phyloP scores from a whole-genome alignment of 2,113 vertebrate genomes.

The Eonycteris spelaea region DNA sequence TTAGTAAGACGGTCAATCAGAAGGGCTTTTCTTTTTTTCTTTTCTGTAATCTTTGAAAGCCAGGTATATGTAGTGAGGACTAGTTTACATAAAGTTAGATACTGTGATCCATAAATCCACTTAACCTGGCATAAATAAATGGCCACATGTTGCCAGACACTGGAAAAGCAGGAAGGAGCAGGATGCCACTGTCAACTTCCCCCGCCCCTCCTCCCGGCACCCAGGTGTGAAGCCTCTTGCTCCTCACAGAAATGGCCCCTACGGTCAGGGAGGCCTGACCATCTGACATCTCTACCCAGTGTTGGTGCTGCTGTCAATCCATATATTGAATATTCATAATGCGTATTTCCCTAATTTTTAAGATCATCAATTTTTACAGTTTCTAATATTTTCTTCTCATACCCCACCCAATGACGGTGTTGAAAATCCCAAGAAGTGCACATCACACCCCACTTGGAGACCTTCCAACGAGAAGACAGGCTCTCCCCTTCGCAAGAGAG shows the following conservation, averaged over 20 bases:
- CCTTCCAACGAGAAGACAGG: neutral
- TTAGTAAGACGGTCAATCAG: neutral
- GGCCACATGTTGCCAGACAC: too few species aligned
- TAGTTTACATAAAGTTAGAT: neutral
- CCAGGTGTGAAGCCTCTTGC: neutral
- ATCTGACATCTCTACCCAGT: neutral
- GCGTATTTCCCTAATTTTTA: neutral
- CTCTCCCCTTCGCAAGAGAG: neutral
- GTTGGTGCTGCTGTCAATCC: neutral
- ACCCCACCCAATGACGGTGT: neutral
- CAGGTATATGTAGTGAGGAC: neutral
- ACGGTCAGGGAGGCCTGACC: rapidly evolving
- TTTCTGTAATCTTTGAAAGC: neutral
- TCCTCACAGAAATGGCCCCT: neutral
- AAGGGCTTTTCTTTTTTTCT: neutral
- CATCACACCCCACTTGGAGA: neutral
- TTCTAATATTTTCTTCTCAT: neutral
- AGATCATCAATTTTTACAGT: neutral
- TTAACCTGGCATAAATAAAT: neutral
- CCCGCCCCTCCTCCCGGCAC: neutral
- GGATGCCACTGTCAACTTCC: neutral
- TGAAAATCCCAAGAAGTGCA: neutral
- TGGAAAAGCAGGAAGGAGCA: too few species aligned
- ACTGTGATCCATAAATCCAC: neutral
- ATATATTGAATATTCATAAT: neutral